A percentile compares a stretch with the other conserved stretches of the same genome.
Conservation (phyloP, 2,113 vertebrate species). For the Tangachromis dhanisi region DNA sequence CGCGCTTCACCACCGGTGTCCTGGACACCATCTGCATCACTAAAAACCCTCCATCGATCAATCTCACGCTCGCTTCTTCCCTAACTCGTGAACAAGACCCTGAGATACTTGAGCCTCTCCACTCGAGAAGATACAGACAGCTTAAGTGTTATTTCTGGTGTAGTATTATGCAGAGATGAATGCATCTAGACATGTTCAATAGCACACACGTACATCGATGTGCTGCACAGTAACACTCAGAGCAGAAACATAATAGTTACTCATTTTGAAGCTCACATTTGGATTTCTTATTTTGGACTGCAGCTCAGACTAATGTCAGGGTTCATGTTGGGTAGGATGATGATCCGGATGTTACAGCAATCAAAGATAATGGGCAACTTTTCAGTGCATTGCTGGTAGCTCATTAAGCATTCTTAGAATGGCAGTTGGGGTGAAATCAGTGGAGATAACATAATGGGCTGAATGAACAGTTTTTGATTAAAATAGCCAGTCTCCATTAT, state of each 20-base stretch:
- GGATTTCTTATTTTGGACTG: not conserved
- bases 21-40: not conserved
- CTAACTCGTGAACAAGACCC: not conserved
- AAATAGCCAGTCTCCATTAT: not conserved
- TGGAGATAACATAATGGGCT: constrained; percentile 8
- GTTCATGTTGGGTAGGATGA: not conserved
- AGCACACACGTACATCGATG: not conserved
- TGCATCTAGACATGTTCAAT: not conserved
- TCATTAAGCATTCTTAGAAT: constrained; percentile 2
- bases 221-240: not conserved
- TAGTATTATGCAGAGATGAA: not conserved
- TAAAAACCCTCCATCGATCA: not conserved
- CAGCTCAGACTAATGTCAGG: not conserved
- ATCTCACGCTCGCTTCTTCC: not conserved
- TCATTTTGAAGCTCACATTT: not conserved
- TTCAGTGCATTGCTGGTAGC: not conserved
- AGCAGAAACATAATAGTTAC: not conserved
- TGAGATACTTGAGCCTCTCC: not conserved
- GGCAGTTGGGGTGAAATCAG: not conserved
- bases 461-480: not conserved
- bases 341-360: not conserved
- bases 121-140: not conserved
- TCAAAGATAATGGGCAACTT: constrained; percentile 1
- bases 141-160: not conserved
- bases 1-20: not conserved